phyloP scores from a whole-genome alignment of 2,888 invertebrate genomes.

The Homarus gammarus region DNA sequence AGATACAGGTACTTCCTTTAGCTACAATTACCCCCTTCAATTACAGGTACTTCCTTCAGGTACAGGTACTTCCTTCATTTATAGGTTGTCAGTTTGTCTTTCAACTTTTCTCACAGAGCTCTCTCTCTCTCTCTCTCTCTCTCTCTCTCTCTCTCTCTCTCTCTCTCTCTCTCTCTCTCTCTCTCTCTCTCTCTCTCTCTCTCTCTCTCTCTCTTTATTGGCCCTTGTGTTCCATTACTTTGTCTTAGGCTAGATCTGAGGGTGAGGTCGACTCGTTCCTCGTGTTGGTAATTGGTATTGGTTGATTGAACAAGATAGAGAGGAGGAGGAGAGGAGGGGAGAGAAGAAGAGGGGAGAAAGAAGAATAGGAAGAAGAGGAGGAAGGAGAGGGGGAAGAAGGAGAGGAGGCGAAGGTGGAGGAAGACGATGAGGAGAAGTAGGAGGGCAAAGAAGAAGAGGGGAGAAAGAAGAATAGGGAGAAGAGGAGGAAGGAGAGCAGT shows the following conservation, averaged over 20 bases:
- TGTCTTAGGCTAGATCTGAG: too few species aligned
- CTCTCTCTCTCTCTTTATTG: too few species aligned
- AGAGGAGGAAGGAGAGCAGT: not conserved
- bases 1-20: too few species aligned
- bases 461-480: not conserved
- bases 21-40: too few species aligned
- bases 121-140: constrained; percentile 13
- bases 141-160: constrained; percentile 20
- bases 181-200: too few species aligned
- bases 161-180: constrained; percentile 16
- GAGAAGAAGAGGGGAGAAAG: constrained; percentile 7
- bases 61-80: too few species aligned
- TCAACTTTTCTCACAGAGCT: not conserved
- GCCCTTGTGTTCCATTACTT: too few species aligned
- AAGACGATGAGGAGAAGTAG: not conserved
- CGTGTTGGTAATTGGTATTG: not conserved
- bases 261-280: not conserved
- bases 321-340: not conserved
- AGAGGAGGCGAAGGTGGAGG: not conserved
- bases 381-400: not conserved
- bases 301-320: too few species aligned
- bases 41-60: too few species aligned
- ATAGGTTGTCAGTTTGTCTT: too few species aligned
- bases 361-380: not conserved
- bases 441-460: not conserved